phyloP scores from a whole-genome alignment of 1,140 invertebrate genomes.

The Dendroctonus ponderosae region DNA sequence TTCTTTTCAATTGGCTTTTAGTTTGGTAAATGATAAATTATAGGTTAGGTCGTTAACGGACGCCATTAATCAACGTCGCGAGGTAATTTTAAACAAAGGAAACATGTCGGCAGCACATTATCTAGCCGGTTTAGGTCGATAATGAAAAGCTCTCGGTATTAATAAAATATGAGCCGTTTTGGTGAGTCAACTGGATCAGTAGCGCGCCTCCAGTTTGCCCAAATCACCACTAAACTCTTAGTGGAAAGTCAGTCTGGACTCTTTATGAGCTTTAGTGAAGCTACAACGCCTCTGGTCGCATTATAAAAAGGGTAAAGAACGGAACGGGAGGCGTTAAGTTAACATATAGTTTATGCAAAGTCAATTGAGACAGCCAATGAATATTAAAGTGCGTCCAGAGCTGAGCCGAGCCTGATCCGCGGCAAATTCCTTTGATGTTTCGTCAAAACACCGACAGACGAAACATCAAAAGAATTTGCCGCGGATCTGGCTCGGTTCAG shows the following conservation, averaged over 20 bases:
- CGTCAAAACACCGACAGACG: no score
- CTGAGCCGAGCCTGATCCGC: no score
- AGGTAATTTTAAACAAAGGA: conserved; percentile 33
- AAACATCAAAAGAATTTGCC: no score
- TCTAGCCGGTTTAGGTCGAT: conserved; percentile 16
- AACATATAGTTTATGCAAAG: no score
- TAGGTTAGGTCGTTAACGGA: conserved; percentile 27
- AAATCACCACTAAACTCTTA: not conserved
- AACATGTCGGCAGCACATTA: conserved; percentile 31
- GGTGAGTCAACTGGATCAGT: conserved; percentile 13
- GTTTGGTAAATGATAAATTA: conserved; percentile 30
- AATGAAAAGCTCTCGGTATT: conserved; percentile 16
- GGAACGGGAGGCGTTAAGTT: no score
- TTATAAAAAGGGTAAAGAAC: no score
- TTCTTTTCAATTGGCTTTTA: conserved; percentile 33
- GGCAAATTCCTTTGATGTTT: no score
- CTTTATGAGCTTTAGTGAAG: no score
- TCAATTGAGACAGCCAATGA: no score
- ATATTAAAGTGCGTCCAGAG: no score
- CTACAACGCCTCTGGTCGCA: no score
- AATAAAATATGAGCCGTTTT: conserved; percentile 9
- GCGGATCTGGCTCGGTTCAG: no score
- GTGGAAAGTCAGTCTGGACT: not conserved
- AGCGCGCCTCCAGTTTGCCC: not conserved
- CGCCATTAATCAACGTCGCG: conserved; percentile 31